Base-by-base conservation (phyloP, 2,888 invertebrate species). In the Dendrolimus pini region DNA sequence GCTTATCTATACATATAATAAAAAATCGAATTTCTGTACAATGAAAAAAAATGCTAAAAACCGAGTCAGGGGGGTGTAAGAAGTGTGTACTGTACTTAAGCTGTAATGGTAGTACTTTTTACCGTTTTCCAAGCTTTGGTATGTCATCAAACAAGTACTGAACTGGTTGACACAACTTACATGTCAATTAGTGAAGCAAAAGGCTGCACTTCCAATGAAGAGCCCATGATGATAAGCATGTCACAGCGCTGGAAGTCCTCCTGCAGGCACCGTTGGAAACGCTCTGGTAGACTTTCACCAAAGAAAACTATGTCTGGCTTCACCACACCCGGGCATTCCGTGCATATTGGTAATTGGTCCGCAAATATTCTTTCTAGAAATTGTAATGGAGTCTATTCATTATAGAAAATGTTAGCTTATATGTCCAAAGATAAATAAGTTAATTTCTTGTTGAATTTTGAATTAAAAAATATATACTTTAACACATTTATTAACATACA, bases 271-370 rank as follows among this genome's bases (percentile, higher is more conserved):
- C 81, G 76, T 60, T 95, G 94, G 78, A 98, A 99, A 64, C 94
- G 91, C 0, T 91, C 86, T 0, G 99, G 98, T 13, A 99, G 91
- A 76, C 93, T 93, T 90, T 99, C 98, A 0, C 98, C 98, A 82
- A 98, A 99, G 88, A 99, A 98, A 12, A 98, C 95, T 68, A 99
- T 97, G 75, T 99, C 98, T 9, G 98, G 98, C 80, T 98, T 98
- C 0, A 99, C 96, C 7, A 97, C 89, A 0, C 95, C 95, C 0
- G 93, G 92, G 72, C 97, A 97, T 52, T 91, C 85, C 1, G 93
- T 92, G 76, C 98, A 98, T 54, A 92, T 93, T 12, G 98, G 97
- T 60, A 97, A 92, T 62, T 92, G 86, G 71, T 95, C 95, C 1
- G 93, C 84, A 65, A 96, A 90, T 74, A 90, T 95, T 75, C 93